Evolutionary conservation across 2,888 invertebrate species (phyloP).

Genomic region (Eudasyphora cyanicolor): DNA sequence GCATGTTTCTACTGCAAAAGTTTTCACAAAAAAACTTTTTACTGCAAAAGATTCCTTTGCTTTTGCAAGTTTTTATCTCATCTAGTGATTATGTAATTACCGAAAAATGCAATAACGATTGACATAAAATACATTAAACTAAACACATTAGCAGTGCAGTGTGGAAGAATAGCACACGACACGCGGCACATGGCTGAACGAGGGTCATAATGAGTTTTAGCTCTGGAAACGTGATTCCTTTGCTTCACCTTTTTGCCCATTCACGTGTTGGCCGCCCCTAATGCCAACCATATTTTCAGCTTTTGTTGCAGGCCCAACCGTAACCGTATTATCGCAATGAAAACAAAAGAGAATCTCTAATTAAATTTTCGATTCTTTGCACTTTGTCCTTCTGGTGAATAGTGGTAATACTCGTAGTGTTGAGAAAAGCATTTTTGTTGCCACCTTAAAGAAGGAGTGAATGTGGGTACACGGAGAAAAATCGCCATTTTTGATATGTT

Average conservation of each 20-base stretch:
- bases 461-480: too few relatives aligned
- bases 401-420: too few relatives aligned
- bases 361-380: conserved; percentile 49
- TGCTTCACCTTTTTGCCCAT: conserved; percentile 40
- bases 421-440: too few relatives aligned
- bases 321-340: conserved; percentile 45
- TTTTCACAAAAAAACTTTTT: neutral
- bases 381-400: neutral
- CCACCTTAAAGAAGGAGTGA: too few relatives aligned
- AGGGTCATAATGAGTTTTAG: conserved; percentile 55
- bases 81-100: conserved; percentile 41
- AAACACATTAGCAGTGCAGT: conserved; percentile 29
- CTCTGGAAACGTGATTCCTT: conserved; percentile 39
- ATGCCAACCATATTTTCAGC: neutral
- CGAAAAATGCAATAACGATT: conserved; percentile 60
- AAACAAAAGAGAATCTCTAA: conserved; percentile 58
- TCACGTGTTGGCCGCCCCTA: conserved; percentile 40
- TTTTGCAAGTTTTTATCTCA: conserved; percentile 6
- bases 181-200: neutral
- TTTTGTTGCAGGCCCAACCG: conserved; percentile 41
- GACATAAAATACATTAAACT: conserved; percentile 54
- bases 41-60: neutral
- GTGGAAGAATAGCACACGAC: neutral
- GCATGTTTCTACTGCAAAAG: too few relatives aligned
- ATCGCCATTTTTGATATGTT: too few relatives aligned